Base-by-base conservation (phyloP, 2,113 vertebrate genomes). In the Neolamprologus hecqui region DNA sequence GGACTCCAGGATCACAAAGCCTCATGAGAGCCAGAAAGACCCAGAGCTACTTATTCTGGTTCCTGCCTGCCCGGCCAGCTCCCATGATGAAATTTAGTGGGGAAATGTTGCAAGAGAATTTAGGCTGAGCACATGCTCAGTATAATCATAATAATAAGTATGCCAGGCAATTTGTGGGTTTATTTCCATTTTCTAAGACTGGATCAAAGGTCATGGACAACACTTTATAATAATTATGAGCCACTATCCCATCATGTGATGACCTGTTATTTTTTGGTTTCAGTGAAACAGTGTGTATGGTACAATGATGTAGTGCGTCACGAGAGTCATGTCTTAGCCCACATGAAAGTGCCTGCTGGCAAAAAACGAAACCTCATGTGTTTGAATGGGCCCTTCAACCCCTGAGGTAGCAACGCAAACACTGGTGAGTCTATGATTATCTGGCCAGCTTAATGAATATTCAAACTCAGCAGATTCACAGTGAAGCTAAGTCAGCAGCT, bases 361-460 rank as follows among this genome's bases (percentile, higher is more conserved):
- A 82, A 89, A 86, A 93, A 92, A 79, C 13, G 7, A 81, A 85
- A 81, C 57, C 75, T 60, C 75, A 26, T 84, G 86, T 81, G 63
- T 58, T 87, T 90, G 58, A 91, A 89, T 81, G 84, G 83, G 84
- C 49, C 88, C 88, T 90, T 83, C 82, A 49, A 86, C 75, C 92
- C 91, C 86, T 19, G 19, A 90, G 91, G 92, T 91, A 85, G 84
- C 84, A 89, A 86, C 75, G 80, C 82, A 92, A 92, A 92, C 91
- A 93, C 45, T 37, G 65, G 84, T 83, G 87, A 91, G 88, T 70
- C 82, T 86, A 63, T 88, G 84, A 92, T 91, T 88, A 92, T 93
- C 83, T 89, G 85, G 80, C 55, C 89, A 88, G 65, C 84, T 93
- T 93, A 88, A 95, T 95, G 88, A 92, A 95, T 95, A 95, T 95